These are phyloP conservation scores for Caerostris darwini DNA, from an alignment of 1,140 invertebrate species.

Conservation along the genomic window DNA sequence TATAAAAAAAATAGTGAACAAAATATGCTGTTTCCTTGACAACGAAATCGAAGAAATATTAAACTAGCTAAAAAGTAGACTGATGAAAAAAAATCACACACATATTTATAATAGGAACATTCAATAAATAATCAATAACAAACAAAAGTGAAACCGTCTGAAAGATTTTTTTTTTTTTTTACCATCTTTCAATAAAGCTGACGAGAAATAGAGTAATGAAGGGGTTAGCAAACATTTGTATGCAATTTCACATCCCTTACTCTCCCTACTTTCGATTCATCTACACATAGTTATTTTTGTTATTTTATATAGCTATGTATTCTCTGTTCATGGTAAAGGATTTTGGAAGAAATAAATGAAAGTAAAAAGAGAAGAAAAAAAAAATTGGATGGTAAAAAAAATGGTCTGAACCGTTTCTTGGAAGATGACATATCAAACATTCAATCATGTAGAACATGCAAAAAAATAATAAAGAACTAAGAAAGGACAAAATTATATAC, in stretches of 20 bases:
- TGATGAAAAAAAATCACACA: constrained; percentile 31
- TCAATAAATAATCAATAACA: constrained; percentile 73
- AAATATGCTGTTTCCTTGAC: constrained; percentile 38
- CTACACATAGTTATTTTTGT: background rate
- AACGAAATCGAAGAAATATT: constrained; percentile 62
- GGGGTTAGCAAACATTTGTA: constrained; percentile 35
- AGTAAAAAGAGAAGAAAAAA: background rate
- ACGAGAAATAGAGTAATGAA: constrained; percentile 50
- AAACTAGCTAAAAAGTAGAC: constrained; percentile 59
- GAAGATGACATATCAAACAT: constrained; percentile 35
- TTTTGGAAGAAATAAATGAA: constrained; percentile 26
- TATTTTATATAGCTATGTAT: constrained; percentile 32
- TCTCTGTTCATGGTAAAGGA: background rate
- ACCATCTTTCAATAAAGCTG: constrained; percentile 15
- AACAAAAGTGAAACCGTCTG: constrained; percentile 39
- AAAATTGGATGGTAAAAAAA: background rate
- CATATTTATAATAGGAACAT: constrained; percentile 45
- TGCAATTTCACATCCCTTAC: constrained; percentile 3
- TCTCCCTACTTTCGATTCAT: constrained; percentile 9
- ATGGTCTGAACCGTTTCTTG: background rate
- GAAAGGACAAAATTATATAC: background rate
- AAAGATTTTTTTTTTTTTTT: constrained; percentile 55
- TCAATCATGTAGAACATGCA: constrained; percentile 1
- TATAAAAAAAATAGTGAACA: background rate
- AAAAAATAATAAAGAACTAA: background rate